Evolutionary conservation across 2,113 vertebrate species (phyloP), one percentile per base, ranked within the genome.

Genomic region (Stictonetta naevosa): DNA sequence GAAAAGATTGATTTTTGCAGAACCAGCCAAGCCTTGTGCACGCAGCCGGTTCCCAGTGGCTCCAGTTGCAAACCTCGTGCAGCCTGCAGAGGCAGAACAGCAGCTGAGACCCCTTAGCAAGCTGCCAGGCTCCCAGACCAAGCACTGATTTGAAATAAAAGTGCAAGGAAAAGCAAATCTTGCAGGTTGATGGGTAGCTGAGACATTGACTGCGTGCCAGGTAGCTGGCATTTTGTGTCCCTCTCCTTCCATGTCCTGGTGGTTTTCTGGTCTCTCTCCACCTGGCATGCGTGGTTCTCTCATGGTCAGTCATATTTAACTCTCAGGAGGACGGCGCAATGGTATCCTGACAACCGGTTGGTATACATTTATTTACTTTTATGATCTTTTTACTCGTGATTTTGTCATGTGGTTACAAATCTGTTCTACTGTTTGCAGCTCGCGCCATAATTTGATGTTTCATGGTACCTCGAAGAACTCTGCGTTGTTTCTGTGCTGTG

Each of bases 291-390:
- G 2, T 66, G 87, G 90, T 93, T 67, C 34, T 75, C 95, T 93
- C 22, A 5, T 86, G 92, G 97, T 98, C 98, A 98, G 98, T 98
- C 98, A 59, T 63, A 5, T 79, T 91, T 97, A 83, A 73, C 96
- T 87, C 96, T 95, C 95, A 94, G 89, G 94, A 97, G 94, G 97
- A 97, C 88, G 83, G 7, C 13, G 84, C 58, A 73, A 36, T 17
- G 2, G 69, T 60, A 67, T 89, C 93, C 63, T 38, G 95, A 93
- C 83, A 62, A 68, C 60, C 7, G 98, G 98, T 98, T 97, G 97
- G 98, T 98, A 98, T 91, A 48, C 20, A 66, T 31, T 9, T 8
- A 1, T 85, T 87, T 93, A 9, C 72, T 90, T 56, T 80, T 29
- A 40, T 79, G 66, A 33, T 38, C 46, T 33, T 42, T 38, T 53